A percentile compares a stretch with the other conserved stretches of the same genome.
Evolutionary conservation across 1,140 invertebrate genomes (phyloP).

Genomic region (Trinorchestia longiramus): DNA sequence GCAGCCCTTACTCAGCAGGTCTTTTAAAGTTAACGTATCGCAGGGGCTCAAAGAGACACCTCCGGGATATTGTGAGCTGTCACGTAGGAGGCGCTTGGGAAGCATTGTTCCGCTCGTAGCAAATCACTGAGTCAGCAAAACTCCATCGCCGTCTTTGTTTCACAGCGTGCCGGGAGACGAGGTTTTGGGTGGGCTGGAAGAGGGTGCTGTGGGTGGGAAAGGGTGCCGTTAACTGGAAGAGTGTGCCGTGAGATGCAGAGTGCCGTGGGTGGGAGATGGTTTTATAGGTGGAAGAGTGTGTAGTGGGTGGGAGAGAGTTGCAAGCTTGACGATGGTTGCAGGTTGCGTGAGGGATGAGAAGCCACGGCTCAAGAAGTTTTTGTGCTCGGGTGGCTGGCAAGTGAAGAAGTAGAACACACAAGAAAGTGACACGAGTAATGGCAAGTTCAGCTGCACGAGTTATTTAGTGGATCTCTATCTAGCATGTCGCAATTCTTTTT

Average conservation of each 20-base stretch:
- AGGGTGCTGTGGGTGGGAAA: background rate
- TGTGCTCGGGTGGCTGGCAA: background rate
- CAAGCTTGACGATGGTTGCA: background rate
- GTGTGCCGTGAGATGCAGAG: background rate
- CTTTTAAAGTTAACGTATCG: slow-evolving; percentile 39
- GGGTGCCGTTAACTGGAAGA: background rate
- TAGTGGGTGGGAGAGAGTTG: background rate
- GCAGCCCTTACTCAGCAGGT: slow-evolving; percentile 15
- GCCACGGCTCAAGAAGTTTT: background rate
- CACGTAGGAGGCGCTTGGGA: background rate
- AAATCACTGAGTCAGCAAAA: slow-evolving; percentile 39
- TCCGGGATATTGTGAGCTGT: background rate
- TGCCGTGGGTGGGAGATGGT: background rate
- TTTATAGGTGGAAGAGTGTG: background rate
- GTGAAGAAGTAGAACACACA: background rate
- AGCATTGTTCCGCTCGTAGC: slow-evolving; percentile 33
- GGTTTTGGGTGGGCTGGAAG: background rate
- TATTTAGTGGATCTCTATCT: background rate
- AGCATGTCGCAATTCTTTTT: no score
- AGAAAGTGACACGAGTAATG: background rate
- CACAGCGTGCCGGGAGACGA: background rate
- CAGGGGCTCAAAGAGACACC: slow-evolving; percentile 34
- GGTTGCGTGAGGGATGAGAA: background rate
- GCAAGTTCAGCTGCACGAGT: background rate
- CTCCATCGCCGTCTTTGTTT: slow-evolving; percentile 33